A percentile compares a stretch with the other conserved stretches of the same genome.
Conservation (phyloP, 2,888 invertebrate genomes). For the Xestia c-nigrum region DNA sequence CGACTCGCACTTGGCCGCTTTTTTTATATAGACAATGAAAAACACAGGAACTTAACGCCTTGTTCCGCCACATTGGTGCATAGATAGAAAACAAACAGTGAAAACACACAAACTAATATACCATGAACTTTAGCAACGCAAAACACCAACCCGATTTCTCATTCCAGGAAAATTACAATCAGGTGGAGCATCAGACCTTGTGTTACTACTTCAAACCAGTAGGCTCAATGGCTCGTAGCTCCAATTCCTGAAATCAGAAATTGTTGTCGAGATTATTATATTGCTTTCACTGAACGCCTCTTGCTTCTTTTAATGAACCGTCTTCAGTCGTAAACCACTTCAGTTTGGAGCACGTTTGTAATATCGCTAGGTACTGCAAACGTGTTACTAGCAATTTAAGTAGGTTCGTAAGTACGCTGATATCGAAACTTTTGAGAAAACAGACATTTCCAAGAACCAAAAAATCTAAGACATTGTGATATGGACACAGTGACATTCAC, state of each 20-base stretch:
- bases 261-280: neutral
- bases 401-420: neutral
- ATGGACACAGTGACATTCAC: neutral
- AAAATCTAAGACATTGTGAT: neutral
- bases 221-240: no score
- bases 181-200: neutral
- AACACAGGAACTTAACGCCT: neutral
- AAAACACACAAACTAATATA: neutral
- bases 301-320: neutral
- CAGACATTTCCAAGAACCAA: neutral
- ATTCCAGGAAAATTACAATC: neutral
- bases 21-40: neutral
- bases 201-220: neutral
- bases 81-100: neutral
- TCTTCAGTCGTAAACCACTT: neutral
- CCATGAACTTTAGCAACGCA: neutral
- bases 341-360: neutral
- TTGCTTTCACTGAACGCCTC: conserved; percentile 13
- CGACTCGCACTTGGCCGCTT: no score
- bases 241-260: neutral
- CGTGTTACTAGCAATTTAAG: no score
- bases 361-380: neutral
- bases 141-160: neutral
- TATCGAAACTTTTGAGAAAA: neutral
- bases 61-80: neutral